Conservation (phyloP, 2,797 vertebrate species). For the Melanotaenia nigrans region DNA sequence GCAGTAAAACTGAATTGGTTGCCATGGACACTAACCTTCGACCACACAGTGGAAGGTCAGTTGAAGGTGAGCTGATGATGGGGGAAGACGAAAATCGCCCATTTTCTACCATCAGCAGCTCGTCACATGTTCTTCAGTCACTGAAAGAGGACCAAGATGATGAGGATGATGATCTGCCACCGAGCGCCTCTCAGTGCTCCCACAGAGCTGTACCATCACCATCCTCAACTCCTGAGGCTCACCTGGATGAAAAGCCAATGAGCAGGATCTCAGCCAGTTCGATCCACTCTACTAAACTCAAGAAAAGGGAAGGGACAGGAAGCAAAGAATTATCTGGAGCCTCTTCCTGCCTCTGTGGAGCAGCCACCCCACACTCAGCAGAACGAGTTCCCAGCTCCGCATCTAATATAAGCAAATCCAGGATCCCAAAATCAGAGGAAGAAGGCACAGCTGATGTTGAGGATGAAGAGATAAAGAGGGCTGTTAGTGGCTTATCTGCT, state of each 20-base stretch:
- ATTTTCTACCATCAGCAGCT: constrained; percentile 68
- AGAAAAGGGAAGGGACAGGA: constrained; percentile 13
- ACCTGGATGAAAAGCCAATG: constrained; percentile 40
- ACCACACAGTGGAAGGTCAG: constrained; percentile 60
- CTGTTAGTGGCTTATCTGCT: constrained; percentile 55
- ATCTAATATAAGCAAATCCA: constrained; percentile 52
- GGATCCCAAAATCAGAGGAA: constrained; percentile 31
- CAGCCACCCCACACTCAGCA: constrained; percentile 29
- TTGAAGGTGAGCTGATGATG: constrained; percentile 56
- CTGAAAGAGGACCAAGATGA: constrained; percentile 81
- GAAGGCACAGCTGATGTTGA: constrained; percentile 55
- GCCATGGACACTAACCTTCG: constrained; percentile 46
- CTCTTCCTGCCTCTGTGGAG: constrained; percentile 58
- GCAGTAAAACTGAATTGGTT: constrained; percentile 78
- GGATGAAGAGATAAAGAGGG: constrained; percentile 57
- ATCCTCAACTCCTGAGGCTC: constrained; percentile 37
- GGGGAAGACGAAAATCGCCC: constrained; percentile 61
- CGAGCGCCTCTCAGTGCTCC: constrained; percentile 78
- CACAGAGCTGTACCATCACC: constrained; percentile 63
- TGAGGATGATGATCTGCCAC: constrained; percentile 75
- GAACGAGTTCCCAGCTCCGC: constrained; percentile 35
- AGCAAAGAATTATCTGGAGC: constrained; percentile 49
- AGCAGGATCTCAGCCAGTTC: constrained; percentile 44
- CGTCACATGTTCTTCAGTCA: constrained; percentile 74
- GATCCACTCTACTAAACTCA: constrained; percentile 21